A percentile compares a stretch with the other conserved stretches of the same genome.
Conservation (phyloP, 2,888 invertebrate species). For the Cryptosula pallasiana region DNA sequence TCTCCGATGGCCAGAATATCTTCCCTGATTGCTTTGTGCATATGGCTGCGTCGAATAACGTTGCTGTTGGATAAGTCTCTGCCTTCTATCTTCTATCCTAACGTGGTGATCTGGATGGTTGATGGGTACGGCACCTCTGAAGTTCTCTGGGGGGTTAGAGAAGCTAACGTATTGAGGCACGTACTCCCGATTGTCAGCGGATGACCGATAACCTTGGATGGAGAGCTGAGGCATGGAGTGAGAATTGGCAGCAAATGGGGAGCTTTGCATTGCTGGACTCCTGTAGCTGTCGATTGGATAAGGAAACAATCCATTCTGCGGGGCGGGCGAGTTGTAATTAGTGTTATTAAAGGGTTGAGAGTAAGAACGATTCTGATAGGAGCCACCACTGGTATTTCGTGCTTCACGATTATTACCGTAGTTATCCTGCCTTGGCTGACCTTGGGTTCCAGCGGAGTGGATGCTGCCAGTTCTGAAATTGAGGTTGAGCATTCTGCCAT, state of each 20-base stretch:
- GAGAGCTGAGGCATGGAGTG: no score
- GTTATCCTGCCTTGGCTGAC: not conserved
- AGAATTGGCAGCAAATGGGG: not conserved
- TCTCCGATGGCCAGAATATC: not conserved
- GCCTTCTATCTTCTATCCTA: not conserved
- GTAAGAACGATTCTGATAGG: not conserved
- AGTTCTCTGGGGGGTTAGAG: not conserved
- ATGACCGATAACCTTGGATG: conserved; percentile 12
- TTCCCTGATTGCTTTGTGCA: not conserved
- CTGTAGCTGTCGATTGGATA: not conserved
- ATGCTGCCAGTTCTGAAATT: conserved; percentile 11
- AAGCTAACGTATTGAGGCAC: conserved; percentile 14
- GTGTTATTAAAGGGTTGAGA: not conserved
- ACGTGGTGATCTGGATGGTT: conserved; percentile 11
- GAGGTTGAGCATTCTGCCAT: not conserved
- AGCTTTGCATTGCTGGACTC: not conserved
- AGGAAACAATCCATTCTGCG: not conserved
- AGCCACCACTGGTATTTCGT: not conserved
- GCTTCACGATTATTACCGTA: not conserved
- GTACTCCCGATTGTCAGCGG: conserved; percentile 14
- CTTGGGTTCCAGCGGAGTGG: not conserved
- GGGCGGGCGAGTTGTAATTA: not conserved
- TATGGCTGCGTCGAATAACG: not conserved
- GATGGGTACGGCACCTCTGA: conserved; percentile 8
- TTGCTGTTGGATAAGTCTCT: not conserved